Conservation (phyloP, 2,797 vertebrate species). For the Spinibarbus caldwelli region DNA sequence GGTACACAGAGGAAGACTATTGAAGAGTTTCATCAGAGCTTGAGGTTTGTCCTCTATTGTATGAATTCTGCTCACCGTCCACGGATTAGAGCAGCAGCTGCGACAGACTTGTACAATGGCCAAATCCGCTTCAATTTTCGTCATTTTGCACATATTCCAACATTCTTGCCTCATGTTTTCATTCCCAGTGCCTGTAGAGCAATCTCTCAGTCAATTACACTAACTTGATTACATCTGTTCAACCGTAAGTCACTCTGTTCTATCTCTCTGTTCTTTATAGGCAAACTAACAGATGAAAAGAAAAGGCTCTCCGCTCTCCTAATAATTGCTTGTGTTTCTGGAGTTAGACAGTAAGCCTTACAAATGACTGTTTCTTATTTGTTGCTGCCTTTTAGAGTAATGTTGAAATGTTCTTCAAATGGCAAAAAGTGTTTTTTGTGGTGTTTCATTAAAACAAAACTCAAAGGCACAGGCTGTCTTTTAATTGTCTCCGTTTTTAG, state of each 20-base stretch:
- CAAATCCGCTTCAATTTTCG: neutral
- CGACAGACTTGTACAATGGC: neutral
- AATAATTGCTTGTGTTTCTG: slow-evolving; percentile 52
- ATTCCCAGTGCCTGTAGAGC: neutral
- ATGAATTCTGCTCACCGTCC: neutral
- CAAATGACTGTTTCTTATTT: slow-evolving; percentile 35
- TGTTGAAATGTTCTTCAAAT: neutral
- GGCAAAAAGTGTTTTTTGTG: neutral
- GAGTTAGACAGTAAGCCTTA: slow-evolving; percentile 35
- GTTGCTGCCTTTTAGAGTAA: slow-evolving; percentile 6
- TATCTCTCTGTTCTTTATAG: slow-evolving; percentile 21
- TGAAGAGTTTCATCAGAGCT: neutral
- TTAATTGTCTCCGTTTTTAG: neutral
- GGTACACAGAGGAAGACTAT: neutral
- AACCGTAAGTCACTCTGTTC: slow-evolving; percentile 31
- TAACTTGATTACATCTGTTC: slow-evolving; percentile 51
- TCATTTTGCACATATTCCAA: slow-evolving; percentile 16
- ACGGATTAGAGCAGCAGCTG: slow-evolving; percentile 10
- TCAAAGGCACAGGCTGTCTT: neutral
- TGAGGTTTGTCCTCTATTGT: neutral
- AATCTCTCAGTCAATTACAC: slow-evolving; percentile 39
- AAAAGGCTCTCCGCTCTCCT: slow-evolving; percentile 17
- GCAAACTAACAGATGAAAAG: slow-evolving; percentile 40
- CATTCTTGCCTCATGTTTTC: slow-evolving; percentile 28
- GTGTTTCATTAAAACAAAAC: slow-evolving; percentile 1